Evolutionary conservation across 1,140 invertebrate genomes (phyloP).

Genomic region (Drosophila tropicalis): DNA sequence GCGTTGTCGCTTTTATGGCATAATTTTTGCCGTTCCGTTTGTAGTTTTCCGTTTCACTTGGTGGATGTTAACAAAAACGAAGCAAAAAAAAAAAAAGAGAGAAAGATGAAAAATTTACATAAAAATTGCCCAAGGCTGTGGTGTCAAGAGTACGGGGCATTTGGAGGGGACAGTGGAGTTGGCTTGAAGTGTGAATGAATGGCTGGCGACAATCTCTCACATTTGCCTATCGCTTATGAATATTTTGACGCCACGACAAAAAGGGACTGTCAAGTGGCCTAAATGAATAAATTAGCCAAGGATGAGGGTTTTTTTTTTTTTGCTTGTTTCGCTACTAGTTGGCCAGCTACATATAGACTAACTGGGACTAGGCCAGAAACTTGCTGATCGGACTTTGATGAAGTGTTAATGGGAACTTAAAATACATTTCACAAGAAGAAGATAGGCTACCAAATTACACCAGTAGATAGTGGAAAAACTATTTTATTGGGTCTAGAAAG

Average conservation of each 20-base stretch:
- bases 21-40: constrained; percentile 54
- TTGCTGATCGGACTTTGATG: constrained; percentile 66
- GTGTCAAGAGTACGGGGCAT: constrained; percentile 4
- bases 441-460: not conserved
- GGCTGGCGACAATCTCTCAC: constrained; percentile 45
- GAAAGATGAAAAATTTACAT: constrained; percentile 53
- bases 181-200: constrained; percentile 12
- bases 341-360: not conserved
- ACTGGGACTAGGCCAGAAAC: constrained; percentile 29
- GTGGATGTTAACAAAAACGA: constrained; percentile 1
- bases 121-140: constrained; percentile 55
- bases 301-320: not conserved
- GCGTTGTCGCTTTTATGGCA: constrained; percentile 66
- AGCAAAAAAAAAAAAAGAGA: not conserved
- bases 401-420: constrained; percentile 62
- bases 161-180: constrained; percentile 8
- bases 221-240: constrained; percentile 73
- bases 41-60: constrained; percentile 47
- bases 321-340: not conserved
- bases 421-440: constrained; percentile 10
- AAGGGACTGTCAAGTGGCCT: constrained; percentile 54
- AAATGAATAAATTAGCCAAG: constrained; percentile 71
- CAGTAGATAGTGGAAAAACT: not conserved
- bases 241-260: constrained; percentile 61
- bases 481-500: not conserved